Conservation (phyloP, 2,888 invertebrate species). For the Punctoribates punctum region DNA sequence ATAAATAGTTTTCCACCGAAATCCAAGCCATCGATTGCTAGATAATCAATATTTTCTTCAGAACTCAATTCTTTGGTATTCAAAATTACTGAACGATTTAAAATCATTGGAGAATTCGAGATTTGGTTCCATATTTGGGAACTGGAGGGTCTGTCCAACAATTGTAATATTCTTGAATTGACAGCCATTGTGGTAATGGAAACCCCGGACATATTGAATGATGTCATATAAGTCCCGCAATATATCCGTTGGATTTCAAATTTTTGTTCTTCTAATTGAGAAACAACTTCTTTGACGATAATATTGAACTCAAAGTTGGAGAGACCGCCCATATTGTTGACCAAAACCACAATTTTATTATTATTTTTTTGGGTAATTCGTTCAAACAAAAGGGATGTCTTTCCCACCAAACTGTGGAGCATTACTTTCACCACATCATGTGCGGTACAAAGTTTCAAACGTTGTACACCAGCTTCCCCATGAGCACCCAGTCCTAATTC, state of each 20-base stretch:
- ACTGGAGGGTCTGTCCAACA: not conserved
- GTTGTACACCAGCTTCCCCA: conserved; percentile 59
- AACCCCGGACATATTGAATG: conserved; percentile 72
- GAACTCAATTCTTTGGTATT: not conserved
- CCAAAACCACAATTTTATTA: conserved; percentile 62
- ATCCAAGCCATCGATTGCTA: not conserved
- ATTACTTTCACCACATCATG: conserved; percentile 54
- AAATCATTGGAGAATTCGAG: not conserved
- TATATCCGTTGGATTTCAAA: conserved; percentile 58
- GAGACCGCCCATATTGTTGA: conserved; percentile 75
- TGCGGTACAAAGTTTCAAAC: conserved; percentile 55
- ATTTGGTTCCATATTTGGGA: not conserved
- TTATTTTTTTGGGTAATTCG: conserved; percentile 25
- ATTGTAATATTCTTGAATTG: conserved; percentile 44
- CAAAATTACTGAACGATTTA: not conserved
- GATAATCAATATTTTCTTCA: not conserved
- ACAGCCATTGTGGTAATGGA: conserved; percentile 64
- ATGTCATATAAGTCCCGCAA: conserved; percentile 65
- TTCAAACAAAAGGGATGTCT: conserved; percentile 19
- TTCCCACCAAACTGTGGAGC: conserved; percentile 54
- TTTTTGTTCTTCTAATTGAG: conserved; percentile 56
- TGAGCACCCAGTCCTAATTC: conserved; percentile 62
- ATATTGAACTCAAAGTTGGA: conserved; percentile 72
- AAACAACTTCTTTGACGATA: conserved; percentile 63
- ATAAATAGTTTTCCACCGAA: conserved; percentile 2